Base-by-base conservation (phyloP, 2,797 vertebrate genomes). In the Lophotriccus pileatus region DNA sequence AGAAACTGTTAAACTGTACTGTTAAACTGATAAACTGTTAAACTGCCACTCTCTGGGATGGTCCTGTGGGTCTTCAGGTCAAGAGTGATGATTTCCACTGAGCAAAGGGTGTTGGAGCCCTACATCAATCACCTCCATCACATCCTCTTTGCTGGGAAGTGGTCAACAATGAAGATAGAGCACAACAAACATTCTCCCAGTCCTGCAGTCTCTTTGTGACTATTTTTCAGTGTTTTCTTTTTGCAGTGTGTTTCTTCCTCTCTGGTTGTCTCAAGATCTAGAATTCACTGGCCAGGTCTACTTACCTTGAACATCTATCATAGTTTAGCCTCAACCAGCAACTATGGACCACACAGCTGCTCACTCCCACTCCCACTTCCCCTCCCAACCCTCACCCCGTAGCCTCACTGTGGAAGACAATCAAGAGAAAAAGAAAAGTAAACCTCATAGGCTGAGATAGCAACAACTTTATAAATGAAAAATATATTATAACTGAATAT, bases 301-400 rank as follows among this genome's bases (percentile, higher is more conserved):
- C 32, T 74, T 47, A 12, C 13, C 7, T n/a, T 53, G 17, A 30
- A 5, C 2, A 3, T 34, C 17, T 41, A 39, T 67, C 39, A 60
- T 39, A 20, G n/a, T 59, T 80, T 34, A 59, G 3, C 21, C 12
- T 12, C 24, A 52, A 14, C 10, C 10, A 43, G 30, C 21, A n/a
- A n/a, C 28, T 63, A 67, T 22, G 22, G 34, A 11, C 6, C 55
- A 47, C 4, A 32, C 1, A 46, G 21, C 44, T 53, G 24, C 15
- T 59, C 4, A 41, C 4, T 58, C 9, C n/a, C 19, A 34, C 10
- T 7, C 4, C 13, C 18, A 64, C 17, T 43, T 13, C 19, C 7
- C 10, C 18, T 23, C 5, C 7, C 30, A 12, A 0, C 0, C 3
- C 8, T 5, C 6, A 22, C 12, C 44, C 18, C 10, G 7, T 4